phyloP scores from a whole-genome alignment of 2,113 vertebrate genomes.

The Poeciliopsis prolifica region DNA sequence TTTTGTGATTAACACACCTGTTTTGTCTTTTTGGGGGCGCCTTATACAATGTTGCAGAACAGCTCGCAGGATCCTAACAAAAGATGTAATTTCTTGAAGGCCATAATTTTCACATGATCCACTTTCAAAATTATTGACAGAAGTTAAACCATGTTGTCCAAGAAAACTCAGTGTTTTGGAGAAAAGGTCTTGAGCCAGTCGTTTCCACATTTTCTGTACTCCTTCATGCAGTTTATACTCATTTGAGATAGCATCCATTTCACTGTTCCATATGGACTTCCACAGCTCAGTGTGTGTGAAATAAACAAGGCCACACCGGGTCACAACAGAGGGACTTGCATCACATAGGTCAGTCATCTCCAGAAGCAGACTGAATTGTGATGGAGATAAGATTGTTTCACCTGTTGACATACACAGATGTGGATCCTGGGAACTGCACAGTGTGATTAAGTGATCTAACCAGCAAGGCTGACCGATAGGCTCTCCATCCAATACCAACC shows the following conservation, averaged over 20 bases:
- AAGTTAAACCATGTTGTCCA: constrained; percentile 52
- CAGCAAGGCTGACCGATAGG: constrained; percentile 72
- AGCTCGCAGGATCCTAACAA: constrained; percentile 78
- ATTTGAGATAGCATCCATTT: constrained; percentile 69
- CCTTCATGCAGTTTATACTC: constrained; percentile 68
- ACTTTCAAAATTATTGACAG: constrained; percentile 58
- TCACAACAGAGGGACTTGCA: constrained; percentile 78
- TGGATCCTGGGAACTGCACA: constrained; percentile 67
- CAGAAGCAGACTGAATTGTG: constrained; percentile 77
- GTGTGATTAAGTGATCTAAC: constrained; percentile 81
- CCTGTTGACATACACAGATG: constrained; percentile 79
- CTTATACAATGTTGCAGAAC: constrained; percentile 74
- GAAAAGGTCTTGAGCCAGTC: constrained; percentile 80
- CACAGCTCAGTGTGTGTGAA: constrained; percentile 79
- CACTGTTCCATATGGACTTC: constrained; percentile 77
- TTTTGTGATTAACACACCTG: constrained; percentile 42
- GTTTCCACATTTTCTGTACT: constrained; percentile 73
- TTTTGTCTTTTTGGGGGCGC: constrained; percentile 19
- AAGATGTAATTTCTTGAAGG: constrained; percentile 80
- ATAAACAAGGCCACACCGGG: constrained; percentile 79
- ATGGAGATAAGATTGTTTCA: constrained; percentile 63
- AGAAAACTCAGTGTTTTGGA: constrained; percentile 74
- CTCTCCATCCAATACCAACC: constrained; percentile 86
- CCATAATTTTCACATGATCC: constrained; percentile 52
- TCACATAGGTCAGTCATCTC: constrained; percentile 78